Evolutionary conservation across 1,140 invertebrate genomes (phyloP), one percentile per base, ranked within the genome.

Genomic region (Brachionus rubens): DNA sequence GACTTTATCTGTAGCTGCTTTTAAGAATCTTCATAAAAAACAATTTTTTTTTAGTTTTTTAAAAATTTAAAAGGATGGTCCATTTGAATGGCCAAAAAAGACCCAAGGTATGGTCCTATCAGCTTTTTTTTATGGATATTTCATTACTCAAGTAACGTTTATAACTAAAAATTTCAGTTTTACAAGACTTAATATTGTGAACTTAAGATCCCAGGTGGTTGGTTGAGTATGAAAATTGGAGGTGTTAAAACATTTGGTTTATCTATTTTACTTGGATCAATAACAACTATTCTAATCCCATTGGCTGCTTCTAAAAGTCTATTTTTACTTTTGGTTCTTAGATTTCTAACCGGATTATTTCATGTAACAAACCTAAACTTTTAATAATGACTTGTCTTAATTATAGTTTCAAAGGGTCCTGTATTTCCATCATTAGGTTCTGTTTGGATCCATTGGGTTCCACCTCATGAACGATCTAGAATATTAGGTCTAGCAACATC

Each of bases 161-260:
- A n/a, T n/a, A 56, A 56, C 19, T 6, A 56, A 28, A 56, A 10
- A n/a, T n/a, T n/a, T n/a, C n/a, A n/a, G n/a, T n/a, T n/a, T n/a
- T n/a, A n/a, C n/a, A n/a, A n/a, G n/a, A n/a, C n/a, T n/a, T n/a
- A n/a, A n/a, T n/a, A n/a, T n/a, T n/a, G n/a, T n/a, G n/a, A n/a
- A n/a, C n/a, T n/a, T 46, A 14, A 85, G 78, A 80, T 85, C 7
- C 82, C 82, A 5, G 83, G 82, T 14, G 84, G 84, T 16, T 81
- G 82, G 81, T 50, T 85, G 19, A 82, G 83, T 10, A 80, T 81
- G 0, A 80, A 79, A 72, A 80, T 82, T 77, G 85, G 85, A 5
- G 83, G 82, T 10, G 85, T 84, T 62, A 78, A 80, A 76, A 79
- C 82, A 0, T 81, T 81, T 67, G 82, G 80, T 16, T n/a, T 76